A percentile compares a stretch with the other conserved stretches of the same genome.
phyloP scores from a whole-genome alignment of 1,140 invertebrate genomes.

The Periplaneta americana region DNA sequence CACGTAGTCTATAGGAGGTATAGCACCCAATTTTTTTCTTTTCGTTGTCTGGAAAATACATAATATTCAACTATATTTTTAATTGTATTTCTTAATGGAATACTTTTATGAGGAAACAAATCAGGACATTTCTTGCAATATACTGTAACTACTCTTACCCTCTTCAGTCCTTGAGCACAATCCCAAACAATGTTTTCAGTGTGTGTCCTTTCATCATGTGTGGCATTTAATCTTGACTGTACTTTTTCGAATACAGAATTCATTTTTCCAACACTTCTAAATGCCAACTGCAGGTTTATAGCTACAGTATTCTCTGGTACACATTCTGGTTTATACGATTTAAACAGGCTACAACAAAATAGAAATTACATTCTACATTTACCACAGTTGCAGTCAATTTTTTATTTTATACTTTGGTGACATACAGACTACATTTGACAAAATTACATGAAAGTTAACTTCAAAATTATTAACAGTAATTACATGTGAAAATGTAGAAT shows the following conservation, averaged over 20 bases:
- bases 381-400: conserved; percentile 2
- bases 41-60: background rate
- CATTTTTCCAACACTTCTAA: conserved; percentile 33
- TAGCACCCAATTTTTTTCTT: conserved; percentile 24
- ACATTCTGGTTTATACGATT: conserved; percentile 41
- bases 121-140: too few relatives aligned
- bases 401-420: too few relatives aligned
- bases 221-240: background rate
- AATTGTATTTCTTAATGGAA: too few relatives aligned
- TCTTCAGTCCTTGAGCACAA: background rate
- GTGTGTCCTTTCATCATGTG: background rate
- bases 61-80: too few relatives aligned
- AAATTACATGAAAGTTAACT: too few relatives aligned
- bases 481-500: too few relatives aligned
- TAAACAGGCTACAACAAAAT: conserved; percentile 33
- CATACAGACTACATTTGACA: too few relatives aligned
- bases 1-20: conserved; percentile 35
- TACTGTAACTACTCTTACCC: background rate
- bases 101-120: too few relatives aligned
- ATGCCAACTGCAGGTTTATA: conserved; percentile 36
- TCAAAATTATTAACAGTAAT: too few relatives aligned
- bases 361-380: too few relatives aligned
- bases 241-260: conserved; percentile 21
- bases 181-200: background rate
- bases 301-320: conserved; percentile 38